A percentile compares a stretch with the other conserved stretches of the same genome.
phyloP scores from a whole-genome alignment of 2,888 invertebrate genomes.

The Cloeon dipterum region DNA sequence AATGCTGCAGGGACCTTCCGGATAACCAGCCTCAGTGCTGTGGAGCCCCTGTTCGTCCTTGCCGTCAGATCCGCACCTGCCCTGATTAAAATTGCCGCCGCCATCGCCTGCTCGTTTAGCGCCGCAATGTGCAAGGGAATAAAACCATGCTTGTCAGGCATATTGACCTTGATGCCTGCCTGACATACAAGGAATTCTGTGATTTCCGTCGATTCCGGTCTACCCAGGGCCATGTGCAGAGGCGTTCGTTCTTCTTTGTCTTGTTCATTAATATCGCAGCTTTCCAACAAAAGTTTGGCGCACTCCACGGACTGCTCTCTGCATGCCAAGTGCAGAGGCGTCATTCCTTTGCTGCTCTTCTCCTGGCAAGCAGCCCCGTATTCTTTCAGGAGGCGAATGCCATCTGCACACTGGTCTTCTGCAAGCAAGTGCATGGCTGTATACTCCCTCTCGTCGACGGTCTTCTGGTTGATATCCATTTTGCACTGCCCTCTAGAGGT shows the following conservation, averaged over 20 bases:
- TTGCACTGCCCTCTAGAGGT: too few species aligned
- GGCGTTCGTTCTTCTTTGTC: conserved; percentile 65
- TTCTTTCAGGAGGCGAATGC: conserved; percentile 45
- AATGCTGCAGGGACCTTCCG: conserved; percentile 70
- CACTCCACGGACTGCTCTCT: conserved; percentile 58
- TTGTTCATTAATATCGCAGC: conserved; percentile 53
- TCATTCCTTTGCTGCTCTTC: conserved; percentile 57
- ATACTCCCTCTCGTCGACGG: conserved; percentile 42
- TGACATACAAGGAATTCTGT: conserved; percentile 54
- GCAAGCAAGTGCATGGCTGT: conserved; percentile 70
- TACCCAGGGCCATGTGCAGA: conserved; percentile 64
- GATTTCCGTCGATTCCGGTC: conserved; percentile 60
- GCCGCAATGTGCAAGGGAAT: conserved; percentile 70
- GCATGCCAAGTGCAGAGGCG: conserved; percentile 65
- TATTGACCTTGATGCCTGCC: conserved; percentile 22
- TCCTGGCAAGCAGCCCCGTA: conserved; percentile 53
- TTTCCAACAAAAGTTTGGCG: conserved; percentile 48
- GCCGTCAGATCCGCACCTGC: conserved; percentile 78
- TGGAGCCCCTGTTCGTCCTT: conserved; percentile 66
- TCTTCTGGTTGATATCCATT: conserved; percentile 41
- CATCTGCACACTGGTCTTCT: conserved; percentile 65
- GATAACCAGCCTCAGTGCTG: conserved; percentile 63
- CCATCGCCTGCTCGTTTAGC: conserved; percentile 59
- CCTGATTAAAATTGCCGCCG: conserved; percentile 61
- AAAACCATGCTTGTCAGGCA: conserved; percentile 65